phyloP scores from a whole-genome alignment of 1,140 invertebrate genomes.

The Dreissena rostriformis region DNA sequence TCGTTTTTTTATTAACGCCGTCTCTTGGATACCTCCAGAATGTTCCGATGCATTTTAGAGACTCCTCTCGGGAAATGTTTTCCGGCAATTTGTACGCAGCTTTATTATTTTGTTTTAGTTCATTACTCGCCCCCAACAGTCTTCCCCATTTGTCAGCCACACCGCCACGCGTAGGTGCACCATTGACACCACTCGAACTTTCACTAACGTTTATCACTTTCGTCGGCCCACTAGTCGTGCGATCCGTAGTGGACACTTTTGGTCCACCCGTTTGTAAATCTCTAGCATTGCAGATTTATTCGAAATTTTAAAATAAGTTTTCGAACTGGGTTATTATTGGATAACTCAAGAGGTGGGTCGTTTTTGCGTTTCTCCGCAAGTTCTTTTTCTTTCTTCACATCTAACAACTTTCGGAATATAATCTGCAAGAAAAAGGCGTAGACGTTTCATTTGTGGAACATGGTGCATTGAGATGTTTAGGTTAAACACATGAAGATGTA shows the following conservation, averaged over 20 bases:
- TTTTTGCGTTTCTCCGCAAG: constrained; percentile 98
- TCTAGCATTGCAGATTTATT: constrained; percentile 79
- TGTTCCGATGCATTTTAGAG: constrained; percentile 80
- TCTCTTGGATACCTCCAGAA: constrained; percentile 62
- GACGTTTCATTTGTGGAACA: no score
- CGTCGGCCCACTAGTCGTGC: constrained; percentile 52
- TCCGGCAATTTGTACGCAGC: constrained; percentile 62
- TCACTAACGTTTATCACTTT: constrained; percentile 76
- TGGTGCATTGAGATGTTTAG: no score
- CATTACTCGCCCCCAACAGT: constrained; percentile 85
- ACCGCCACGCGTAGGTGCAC: constrained; percentile 61
- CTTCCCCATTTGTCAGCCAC: constrained; percentile 86
- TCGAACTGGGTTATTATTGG: constrained; percentile 97
- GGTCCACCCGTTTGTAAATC: constrained; percentile 62
- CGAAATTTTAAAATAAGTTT: constrained; percentile 98
- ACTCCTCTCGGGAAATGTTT: constrained; percentile 85
- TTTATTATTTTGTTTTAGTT: constrained; percentile 63
- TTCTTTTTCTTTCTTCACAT: constrained; percentile 98
- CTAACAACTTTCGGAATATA: constrained; percentile 99
- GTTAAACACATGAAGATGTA: no score
- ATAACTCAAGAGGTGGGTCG: constrained; percentile 95
- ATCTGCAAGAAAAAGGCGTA: constrained; percentile 88
- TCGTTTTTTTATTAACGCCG: constrained; percentile 64
- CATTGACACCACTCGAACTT: constrained; percentile 43
- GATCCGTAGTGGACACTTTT: constrained; percentile 47